These are phyloP conservation scores for Caerostris darwini DNA, from an alignment of 1,140 invertebrate species.

Conservation along the genomic window DNA sequence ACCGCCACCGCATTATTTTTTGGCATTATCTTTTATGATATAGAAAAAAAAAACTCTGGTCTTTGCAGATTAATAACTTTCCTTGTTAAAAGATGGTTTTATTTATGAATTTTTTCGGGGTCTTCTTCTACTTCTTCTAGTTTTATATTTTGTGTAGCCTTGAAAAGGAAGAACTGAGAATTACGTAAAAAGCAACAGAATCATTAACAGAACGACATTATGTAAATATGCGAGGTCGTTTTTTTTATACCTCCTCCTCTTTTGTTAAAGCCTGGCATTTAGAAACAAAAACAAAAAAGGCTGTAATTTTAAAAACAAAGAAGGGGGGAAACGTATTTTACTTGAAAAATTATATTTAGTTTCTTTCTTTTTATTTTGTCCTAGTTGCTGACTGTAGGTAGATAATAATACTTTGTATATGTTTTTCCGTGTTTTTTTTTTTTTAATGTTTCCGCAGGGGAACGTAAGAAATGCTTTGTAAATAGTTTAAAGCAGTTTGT, in stretches of 20 bases:
- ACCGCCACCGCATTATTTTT: not conserved
- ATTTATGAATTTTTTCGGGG: not conserved
- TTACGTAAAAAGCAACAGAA: constrained; percentile 49
- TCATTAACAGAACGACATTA: constrained; percentile 71
- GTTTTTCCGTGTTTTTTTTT: not conserved
- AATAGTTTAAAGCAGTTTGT: not conserved
- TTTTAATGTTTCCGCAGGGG: not conserved
- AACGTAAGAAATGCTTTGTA: not conserved
- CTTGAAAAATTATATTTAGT: not conserved
- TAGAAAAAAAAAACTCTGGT: constrained; percentile 14
- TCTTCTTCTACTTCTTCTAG: not conserved
- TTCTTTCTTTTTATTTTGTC: no score
- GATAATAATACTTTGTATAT: not conserved
- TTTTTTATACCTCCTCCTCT: constrained; percentile 47
- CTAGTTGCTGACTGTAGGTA: not conserved
- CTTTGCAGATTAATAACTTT: constrained; percentile 21
- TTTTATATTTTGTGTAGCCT: not conserved
- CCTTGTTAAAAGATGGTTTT: constrained; percentile 37
- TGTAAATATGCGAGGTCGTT: constrained; percentile 66
- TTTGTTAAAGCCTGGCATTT: constrained; percentile 61
- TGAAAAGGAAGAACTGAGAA: not conserved
- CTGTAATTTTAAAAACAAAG: not conserved
- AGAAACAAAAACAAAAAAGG: constrained; percentile 32
- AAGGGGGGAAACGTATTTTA: not conserved
- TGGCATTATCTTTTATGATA: not conserved